phyloP scores from a whole-genome alignment of 2,888 invertebrate genomes.

The Andrena bucephala region DNA sequence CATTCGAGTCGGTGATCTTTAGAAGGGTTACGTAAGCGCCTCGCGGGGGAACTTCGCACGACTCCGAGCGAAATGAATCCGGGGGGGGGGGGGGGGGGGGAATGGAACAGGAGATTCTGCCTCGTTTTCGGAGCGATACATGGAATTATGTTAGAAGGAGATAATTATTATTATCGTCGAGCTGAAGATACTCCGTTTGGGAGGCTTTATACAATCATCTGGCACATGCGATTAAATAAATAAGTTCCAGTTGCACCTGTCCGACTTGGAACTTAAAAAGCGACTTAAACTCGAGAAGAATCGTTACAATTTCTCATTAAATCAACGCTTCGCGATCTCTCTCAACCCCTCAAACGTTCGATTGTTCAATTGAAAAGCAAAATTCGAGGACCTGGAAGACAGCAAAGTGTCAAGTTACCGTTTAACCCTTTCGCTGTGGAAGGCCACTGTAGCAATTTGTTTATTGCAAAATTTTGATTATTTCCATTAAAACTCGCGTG shows the following conservation, averaged over 20 bases:
- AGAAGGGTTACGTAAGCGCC: constrained; percentile 36
- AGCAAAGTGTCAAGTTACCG: neutral
- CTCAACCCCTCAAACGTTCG: neutral
- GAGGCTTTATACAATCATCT: constrained; percentile 51
- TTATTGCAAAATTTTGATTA: constrained; percentile 27
- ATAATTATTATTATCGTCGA: constrained; percentile 38
- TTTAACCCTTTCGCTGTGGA: constrained; percentile 10
- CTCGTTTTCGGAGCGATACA: constrained; percentile 20
- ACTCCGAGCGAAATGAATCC: constrained; percentile 17
- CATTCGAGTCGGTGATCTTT: constrained; percentile 35
- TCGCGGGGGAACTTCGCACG: constrained; percentile 26
- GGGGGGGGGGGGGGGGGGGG: constrained; percentile 27
- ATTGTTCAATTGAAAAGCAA: neutral
- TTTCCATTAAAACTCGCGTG: constrained; percentile 30
- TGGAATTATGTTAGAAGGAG: no score
- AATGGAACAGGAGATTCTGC: constrained; percentile 27
- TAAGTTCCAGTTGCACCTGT: constrained; percentile 57
- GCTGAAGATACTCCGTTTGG: constrained; percentile 28
- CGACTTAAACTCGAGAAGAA: neutral
- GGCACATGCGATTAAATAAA: constrained; percentile 68
- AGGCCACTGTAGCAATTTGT: neutral
- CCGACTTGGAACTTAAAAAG: constrained; percentile 28
- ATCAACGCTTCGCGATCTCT: neutral
- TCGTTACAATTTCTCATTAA: neutral
- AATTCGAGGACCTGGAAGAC: neutral